Evolutionary conservation across 23 tunicate genomes (phyloP).

Genomic region (Halocynthia roretzi): DNA sequence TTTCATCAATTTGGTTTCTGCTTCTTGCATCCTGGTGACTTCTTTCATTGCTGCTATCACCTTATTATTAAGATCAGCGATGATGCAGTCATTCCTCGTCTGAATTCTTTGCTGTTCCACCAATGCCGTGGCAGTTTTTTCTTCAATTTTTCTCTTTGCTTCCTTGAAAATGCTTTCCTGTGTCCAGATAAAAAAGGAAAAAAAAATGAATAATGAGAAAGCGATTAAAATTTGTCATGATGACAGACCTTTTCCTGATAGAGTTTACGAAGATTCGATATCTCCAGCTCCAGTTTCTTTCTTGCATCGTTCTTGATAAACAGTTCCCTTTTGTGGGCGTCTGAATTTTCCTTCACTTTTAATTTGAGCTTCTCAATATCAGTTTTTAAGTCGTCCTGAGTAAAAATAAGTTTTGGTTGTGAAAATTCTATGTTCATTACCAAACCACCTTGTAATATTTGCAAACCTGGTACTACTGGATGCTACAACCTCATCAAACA

Average conservation of each 20-base stretch:
- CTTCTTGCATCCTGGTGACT: slow-evolving; percentile 42
- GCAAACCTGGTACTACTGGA: too few relatives aligned
- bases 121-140: slow-evolving; percentile 8
- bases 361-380: slow-evolving; percentile 40
- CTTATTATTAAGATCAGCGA: slow-evolving; percentile 33
- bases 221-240: not conserved
- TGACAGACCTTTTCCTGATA: slow-evolving; percentile 19
- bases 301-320: slow-evolving; percentile 49
- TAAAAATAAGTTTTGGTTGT: not conserved
- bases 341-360: slow-evolving; percentile 59
- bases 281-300: slow-evolving; percentile 19
- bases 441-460: too few relatives aligned
- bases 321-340: slow-evolving; percentile 40
- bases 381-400: slow-evolving; percentile 47
- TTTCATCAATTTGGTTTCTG: slow-evolving; percentile 24
- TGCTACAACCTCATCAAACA: too few relatives aligned
- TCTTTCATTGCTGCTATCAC: slow-evolving; percentile 24
- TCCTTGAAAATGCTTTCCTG: slow-evolving; percentile 2
- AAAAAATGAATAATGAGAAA: not conserved
- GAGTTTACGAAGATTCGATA: slow-evolving; percentile 13
- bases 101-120: slow-evolving; percentile 33
- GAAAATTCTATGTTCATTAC: too few relatives aligned
- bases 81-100: slow-evolving; percentile 14
- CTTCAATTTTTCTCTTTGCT: not conserved
- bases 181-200: not conserved